phyloP scores from a whole-genome alignment of 2,113 vertebrate genomes.

The Ondatra zibethicus region DNA sequence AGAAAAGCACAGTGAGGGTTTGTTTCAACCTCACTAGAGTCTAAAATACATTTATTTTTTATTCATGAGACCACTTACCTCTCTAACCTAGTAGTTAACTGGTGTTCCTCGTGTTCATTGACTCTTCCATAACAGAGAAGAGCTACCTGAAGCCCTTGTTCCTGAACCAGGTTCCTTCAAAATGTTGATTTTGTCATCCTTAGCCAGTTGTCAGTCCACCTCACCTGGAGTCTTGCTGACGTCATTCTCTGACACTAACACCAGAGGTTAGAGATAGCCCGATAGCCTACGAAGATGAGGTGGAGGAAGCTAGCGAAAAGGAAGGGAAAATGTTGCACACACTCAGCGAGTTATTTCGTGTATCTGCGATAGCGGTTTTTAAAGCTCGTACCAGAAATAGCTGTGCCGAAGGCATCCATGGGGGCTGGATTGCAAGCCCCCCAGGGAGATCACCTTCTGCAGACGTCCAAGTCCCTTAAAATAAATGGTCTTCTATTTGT shows the following conservation, averaged over 20 bases:
- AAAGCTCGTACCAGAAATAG: background rate
- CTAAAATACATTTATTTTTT: background rate
- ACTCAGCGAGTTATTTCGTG: background rate
- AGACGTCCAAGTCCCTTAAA: background rate
- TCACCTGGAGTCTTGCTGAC: background rate
- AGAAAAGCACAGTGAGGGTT: background rate
- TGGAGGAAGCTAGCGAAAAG: background rate
- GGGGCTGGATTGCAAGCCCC: background rate
- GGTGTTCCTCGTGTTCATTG: background rate
- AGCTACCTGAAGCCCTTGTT: background rate
- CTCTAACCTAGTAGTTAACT: background rate
- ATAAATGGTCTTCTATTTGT: background rate
- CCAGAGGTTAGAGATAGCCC: background rate
- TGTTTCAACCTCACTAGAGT: background rate
- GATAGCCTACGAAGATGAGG: background rate
- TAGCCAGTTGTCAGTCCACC: background rate
- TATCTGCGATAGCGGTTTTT: background rate
- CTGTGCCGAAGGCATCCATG: background rate
- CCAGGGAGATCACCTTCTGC: background rate
- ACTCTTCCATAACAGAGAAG: background rate
- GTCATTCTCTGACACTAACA: background rate
- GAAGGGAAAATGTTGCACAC: background rate
- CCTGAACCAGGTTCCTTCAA: background rate
- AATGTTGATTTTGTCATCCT: background rate
- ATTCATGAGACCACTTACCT: background rate